phyloP scores from a whole-genome alignment of 2,888 invertebrate genomes.

The Melolontha melolontha region DNA sequence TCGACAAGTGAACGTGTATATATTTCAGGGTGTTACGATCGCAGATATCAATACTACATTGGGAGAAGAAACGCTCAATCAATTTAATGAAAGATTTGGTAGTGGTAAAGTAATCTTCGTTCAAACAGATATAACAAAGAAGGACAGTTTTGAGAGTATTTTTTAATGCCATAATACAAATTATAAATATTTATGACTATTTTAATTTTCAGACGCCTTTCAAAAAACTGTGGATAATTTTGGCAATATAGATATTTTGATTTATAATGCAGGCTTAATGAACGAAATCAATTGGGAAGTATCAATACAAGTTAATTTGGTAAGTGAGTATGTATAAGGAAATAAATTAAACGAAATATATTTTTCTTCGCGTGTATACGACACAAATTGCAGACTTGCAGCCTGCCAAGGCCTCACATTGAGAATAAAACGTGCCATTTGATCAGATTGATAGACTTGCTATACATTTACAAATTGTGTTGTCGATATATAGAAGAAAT shows the following conservation, averaged over 20 bases:
- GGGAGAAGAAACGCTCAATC: constrained; percentile 7
- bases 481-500: too few species aligned
- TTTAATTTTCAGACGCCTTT: constrained; percentile 15
- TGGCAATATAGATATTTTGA: constrained; percentile 12
- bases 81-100: constrained; percentile 9
- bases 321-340: constrained; percentile 1
- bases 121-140: constrained; percentile 10
- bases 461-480: too few species aligned
- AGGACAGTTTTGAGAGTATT: constrained; percentile 25
- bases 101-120: constrained; percentile 14
- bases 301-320: constrained; percentile 22
- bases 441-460: too few species aligned
- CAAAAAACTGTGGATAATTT: constrained; percentile 13
- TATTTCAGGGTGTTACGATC: constrained; percentile 25
- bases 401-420: too few species aligned
- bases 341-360: too few species aligned
- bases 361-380: too few species aligned
- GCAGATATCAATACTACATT: constrained; percentile 15
- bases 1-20: too few species aligned
- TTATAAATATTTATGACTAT: neutral
- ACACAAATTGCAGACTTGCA: too few species aligned
- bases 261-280: constrained; percentile 26
- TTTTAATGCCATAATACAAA: neutral
- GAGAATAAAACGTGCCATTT: too few species aligned
- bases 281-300: constrained; percentile 26